Base-by-base conservation (phyloP, 2,888 invertebrate species). In the Eristalis tenax region DNA sequence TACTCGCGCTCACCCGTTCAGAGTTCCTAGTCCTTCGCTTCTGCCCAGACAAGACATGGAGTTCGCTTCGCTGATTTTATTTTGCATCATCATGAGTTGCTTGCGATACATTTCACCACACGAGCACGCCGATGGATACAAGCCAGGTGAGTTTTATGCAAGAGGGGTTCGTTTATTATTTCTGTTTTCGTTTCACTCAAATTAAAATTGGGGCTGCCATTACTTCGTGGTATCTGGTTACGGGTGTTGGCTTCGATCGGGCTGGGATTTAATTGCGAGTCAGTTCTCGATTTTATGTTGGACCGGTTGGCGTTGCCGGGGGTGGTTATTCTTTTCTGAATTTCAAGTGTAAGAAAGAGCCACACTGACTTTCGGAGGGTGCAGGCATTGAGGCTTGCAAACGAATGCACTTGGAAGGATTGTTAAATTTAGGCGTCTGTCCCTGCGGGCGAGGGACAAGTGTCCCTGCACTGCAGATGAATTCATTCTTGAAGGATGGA, bases 91-190 rank as follows among this genome's bases (percentile, higher is more conserved):
- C 83, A 90, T 90, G 80, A 89, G 90, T 78, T 89, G 90, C 81
- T 86, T 90, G 79, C 89, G 90, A 88, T 89, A 90, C 75, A 91
- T 90, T 88, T 90, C 90, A 76, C 89, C 91, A 59, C 93, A 93
- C 78, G 93, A 93, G 88, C 93, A 93, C 82, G 90, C 91, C 80
- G 93, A 93, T 89, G 93, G 93, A 84, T 93, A 92, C 73, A 93
- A 93, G 83, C 93, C 93, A 90, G 93, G 93, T 93, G 81, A 91
- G 91, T 90, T 61, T 22, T 4, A 40, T 71, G 11, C 26, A 15
- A 38, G 32, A 57, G n/a, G 15, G 15, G n/a, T 50, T 50, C 43
- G 43, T n/a, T 50, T 59, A 13, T 23, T 23, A 59, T 23, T 57
- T 22, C 57, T 22, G 22, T 23, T 11, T 4, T n/a, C 43, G 18